Base-by-base conservation (phyloP, 2,888 invertebrate species). In the Monoplex corrugatus region DNA sequence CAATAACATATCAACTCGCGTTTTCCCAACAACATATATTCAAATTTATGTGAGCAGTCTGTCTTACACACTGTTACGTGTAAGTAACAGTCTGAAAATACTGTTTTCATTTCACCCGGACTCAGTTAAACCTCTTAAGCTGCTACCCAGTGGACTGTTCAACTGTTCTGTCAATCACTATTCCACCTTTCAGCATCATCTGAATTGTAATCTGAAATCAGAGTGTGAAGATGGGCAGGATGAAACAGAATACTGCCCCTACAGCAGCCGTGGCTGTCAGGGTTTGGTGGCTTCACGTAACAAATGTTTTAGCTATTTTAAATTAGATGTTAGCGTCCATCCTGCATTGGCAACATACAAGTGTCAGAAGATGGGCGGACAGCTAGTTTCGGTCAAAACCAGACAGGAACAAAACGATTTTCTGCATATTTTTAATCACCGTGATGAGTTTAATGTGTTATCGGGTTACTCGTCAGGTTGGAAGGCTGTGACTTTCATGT, bases 191-290 rank as follows among this genome's bases (percentile, higher is more conserved):
- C 28, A n/a, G n/a, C 44, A 44, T 19, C 38, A 40, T 5, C 40
- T 78, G 5, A 6, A 78, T 16, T 78, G 78, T 23, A 78, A 78
- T n/a, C 44, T 82, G 44, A n/a, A 82, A n/a, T 6, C 44, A 44
- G 44, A 82, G 38, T 82, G 82, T 82, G 28, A 44, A n/a, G 38
- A 44, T 10, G 82, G 82, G 28, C 8, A 10, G 10, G 82, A 82
- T 38, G 82, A 82, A 44, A 44, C 44, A n/a, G 44, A 82, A 32
- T n/a, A 44, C 44, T 82, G 82, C n/a, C 38, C n/a, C 44, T 82
- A 38, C 82, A 82, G 82, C n/a, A 82, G 82, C 38, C 10, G 44
- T 44, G 82, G 5, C 2, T 82, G 82, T 82, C 82, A 43, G n/a
- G 82, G 82, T n/a, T 6, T 44, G 44, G 44, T 82, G n/a, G 82